Evolutionary conservation across 2,888 invertebrate species (phyloP).

Genomic region (Mesoligia furuncula): DNA sequence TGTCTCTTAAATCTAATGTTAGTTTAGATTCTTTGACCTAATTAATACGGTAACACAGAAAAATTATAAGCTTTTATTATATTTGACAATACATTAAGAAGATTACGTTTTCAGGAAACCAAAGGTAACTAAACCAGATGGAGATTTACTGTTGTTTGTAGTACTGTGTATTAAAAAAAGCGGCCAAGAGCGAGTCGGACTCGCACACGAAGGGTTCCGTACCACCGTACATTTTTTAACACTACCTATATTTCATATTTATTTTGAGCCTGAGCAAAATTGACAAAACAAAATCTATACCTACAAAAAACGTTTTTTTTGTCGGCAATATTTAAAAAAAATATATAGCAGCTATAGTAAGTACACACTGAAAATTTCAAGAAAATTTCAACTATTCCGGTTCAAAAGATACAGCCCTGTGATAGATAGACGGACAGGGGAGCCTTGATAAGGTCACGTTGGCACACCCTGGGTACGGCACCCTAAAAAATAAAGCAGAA

Average conservation of each 20-base stretch:
- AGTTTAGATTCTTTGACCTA: neutral
- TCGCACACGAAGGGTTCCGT: neutral
- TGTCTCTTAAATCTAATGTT: neutral
- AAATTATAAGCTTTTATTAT: slow-evolving; percentile 5
- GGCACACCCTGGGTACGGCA: too few relatives aligned
- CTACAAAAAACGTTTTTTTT: too few relatives aligned
- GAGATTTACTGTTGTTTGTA: slow-evolving; percentile 18
- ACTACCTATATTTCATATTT: too few relatives aligned
- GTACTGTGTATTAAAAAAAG: neutral
- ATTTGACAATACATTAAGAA: slow-evolving; percentile 12
- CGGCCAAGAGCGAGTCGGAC: neutral
- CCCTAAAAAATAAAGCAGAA: slow-evolving; percentile 8
- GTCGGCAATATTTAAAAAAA: too few relatives aligned
- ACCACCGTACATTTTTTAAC: neutral
- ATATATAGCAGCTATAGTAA: neutral
- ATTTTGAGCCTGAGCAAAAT: neutral
- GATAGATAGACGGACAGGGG: too few relatives aligned
- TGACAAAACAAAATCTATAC: too few relatives aligned
- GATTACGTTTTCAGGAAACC: slow-evolving; percentile 23
- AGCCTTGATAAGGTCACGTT: neutral
- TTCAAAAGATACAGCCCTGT: neutral
- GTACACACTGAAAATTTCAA: neutral
- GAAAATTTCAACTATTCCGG: neutral
- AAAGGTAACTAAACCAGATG: neutral
- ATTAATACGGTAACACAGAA: slow-evolving; percentile 26